Percentiles rank a stretch among this genome's conserved stretches.
Evolutionary conservation across 53 echinoderm and acorn worm genomes (phyloP).

Genomic region (Paracentrotus lividus): DNA sequence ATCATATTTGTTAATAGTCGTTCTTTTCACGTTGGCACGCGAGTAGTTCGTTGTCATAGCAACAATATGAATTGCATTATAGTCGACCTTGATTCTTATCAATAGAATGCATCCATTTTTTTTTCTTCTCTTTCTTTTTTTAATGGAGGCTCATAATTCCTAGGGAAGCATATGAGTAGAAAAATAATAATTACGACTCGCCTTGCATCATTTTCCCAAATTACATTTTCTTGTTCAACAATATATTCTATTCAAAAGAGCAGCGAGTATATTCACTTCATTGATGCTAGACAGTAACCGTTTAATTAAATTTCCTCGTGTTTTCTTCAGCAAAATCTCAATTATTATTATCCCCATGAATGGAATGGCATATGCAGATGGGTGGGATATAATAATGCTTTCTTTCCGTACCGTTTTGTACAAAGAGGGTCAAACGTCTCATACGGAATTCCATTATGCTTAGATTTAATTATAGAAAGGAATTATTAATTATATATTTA

Average conservation of each 20-base stretch:
- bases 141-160: no score
- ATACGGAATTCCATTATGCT: not conserved
- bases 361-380: not conserved
- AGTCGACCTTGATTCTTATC: not conserved
- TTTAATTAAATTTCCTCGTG: not conserved
- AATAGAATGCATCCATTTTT: not conserved
- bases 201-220: not conserved
- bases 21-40: no score
- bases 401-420: not conserved
- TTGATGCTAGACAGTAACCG: not conserved
- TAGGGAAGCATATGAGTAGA: no score
- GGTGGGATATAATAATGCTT: no score
- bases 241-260: not conserved
- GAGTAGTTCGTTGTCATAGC: not conserved
- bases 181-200: not conserved
- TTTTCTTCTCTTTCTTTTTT: no score
- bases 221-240: not conserved
- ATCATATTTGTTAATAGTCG: no score
- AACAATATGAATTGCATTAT: not conserved
- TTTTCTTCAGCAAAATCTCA: not conserved
- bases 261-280: not conserved
- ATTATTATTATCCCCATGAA: not conserved
- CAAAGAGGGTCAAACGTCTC: not conserved
- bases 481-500: conserved; percentile 18
- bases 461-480: conserved; percentile 4